Evolutionary conservation across 1,140 invertebrate genomes (phyloP).

Genomic region (Leptinotarsa undecemlineata): DNA sequence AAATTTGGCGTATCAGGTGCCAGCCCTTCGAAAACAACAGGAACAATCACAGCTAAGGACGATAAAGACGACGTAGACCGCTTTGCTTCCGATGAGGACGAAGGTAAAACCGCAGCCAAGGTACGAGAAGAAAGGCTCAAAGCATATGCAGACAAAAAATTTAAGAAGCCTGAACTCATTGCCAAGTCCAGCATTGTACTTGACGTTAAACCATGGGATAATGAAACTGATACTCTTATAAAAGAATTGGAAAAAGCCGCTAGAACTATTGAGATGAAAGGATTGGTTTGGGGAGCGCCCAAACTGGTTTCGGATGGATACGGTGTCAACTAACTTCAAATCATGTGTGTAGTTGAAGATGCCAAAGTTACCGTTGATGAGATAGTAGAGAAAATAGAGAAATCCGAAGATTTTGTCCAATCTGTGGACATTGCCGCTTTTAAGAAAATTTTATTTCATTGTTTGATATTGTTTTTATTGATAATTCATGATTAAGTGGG

Average conservation of each 20-base stretch:
- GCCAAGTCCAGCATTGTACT: conserved; percentile 94
- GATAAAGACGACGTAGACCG: conserved; percentile 79
- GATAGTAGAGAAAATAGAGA: conserved; percentile 84
- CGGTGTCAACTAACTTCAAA: conserved; percentile 94
- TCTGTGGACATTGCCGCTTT: too few relatives aligned
- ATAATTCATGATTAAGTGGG: not conserved
- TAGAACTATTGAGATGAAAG: conserved; percentile 74
- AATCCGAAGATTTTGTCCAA: too few relatives aligned
- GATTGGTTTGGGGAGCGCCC: conserved; percentile 96
- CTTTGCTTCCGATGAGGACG: conserved; percentile 86
- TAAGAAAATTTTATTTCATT: conserved; percentile 85
- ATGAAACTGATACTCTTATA: conserved; percentile 86
- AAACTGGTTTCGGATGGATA: conserved; percentile 94
- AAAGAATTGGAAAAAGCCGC: conserved; percentile 79
- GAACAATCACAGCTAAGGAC: conserved; percentile 58
- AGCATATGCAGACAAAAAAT: conserved; percentile 90
- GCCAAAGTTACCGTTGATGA: conserved; percentile 92
- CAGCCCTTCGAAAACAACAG: conserved; percentile 60
- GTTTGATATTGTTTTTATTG: conserved; percentile 2
- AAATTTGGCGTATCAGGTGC: conserved; percentile 59
- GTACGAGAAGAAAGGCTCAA: conserved; percentile 84
- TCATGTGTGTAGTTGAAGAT: conserved; percentile 93
- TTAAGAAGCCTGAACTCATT: conserved; percentile 88
- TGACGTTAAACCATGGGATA: conserved; percentile 97
- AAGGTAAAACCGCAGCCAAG: conserved; percentile 78